Evolutionary conservation across 2,113 vertebrate species (phyloP).

Genomic region (Gorsachius goisagi): DNA sequence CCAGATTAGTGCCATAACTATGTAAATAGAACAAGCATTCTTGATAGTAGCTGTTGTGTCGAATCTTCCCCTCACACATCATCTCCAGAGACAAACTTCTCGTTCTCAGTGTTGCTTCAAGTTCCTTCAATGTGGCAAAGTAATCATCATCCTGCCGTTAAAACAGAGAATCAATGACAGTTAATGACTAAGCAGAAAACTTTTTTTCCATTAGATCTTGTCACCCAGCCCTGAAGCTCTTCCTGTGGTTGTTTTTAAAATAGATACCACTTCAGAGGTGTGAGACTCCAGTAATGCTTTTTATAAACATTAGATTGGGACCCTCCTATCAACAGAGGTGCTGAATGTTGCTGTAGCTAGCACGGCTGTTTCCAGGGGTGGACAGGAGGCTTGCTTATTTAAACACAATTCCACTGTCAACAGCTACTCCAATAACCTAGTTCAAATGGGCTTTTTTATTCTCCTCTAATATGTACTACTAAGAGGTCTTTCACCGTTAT

Average conservation of each 20-base stretch:
- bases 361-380: not conserved
- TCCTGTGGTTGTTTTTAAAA: not conserved
- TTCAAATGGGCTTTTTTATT: not conserved
- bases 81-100: conserved; percentile 74
- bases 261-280: accelerated
- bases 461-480: not conserved
- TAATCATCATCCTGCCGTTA: conserved; percentile 85
- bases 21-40: conserved; percentile 94
- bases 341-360: not conserved
- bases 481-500: not conserved
- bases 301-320: not conserved
- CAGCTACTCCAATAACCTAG: not conserved
- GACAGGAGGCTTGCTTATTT: not conserved
- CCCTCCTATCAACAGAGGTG: not conserved
- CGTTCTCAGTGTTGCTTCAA: conserved; percentile 84
- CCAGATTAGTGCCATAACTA: conserved; percentile 88
- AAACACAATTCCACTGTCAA: not conserved
- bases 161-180: not conserved
- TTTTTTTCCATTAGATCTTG: not conserved
- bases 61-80: conserved; percentile 77
- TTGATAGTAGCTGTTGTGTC: conserved; percentile 80
- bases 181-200: not conserved
- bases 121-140: conserved; percentile 86
- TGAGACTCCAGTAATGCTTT: not conserved
- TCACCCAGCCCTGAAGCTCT: not conserved